These are phyloP conservation scores for Ptychobarbus kaznakovi DNA, from an alignment of 2,797 vertebrate genomes.

Conservation along the genomic window DNA sequence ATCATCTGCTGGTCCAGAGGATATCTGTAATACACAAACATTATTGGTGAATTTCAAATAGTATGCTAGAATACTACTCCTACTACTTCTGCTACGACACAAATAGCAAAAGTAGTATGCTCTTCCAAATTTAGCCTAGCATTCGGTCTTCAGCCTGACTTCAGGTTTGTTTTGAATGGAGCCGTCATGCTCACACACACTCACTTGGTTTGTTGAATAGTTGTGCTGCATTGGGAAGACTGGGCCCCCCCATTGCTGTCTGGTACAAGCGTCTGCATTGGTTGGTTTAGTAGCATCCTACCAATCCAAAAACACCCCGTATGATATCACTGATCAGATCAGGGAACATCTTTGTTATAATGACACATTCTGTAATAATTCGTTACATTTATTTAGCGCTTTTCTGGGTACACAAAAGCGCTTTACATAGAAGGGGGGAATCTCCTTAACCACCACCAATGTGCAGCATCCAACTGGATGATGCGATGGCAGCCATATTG, in stretches of 20 bases:
- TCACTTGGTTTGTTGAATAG: slow-evolving; percentile 81
- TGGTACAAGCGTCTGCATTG: slow-evolving; percentile 78
- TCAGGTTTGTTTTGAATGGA: neutral
- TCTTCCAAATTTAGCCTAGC: neutral
- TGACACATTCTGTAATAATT: neutral
- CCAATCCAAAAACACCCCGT: slow-evolving; percentile 42
- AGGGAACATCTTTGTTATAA: neutral
- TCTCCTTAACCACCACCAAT: no score
- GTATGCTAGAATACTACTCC: neutral
- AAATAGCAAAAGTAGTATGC: neutral
- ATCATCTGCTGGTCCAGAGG: slow-evolving; percentile 81
- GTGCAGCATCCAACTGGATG: no score
- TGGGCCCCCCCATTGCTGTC: slow-evolving; percentile 73
- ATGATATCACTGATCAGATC: slow-evolving; percentile 7
- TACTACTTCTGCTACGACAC: neutral
- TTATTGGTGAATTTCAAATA: neutral
- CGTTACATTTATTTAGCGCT: no score
- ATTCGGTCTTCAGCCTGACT: neutral
- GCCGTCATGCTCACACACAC: slow-evolving; percentile 32
- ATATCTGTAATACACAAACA: slow-evolving; percentile 75
- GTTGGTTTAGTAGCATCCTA: slow-evolving; percentile 84
- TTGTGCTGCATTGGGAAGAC: slow-evolving; percentile 79
- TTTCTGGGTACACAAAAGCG: no score
- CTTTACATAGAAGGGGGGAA: no score
- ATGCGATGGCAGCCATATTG: no score